These are phyloP conservation scores for Ectobius pallidus DNA, from an alignment of 2,888 invertebrate genomes.

Conservation along the genomic window DNA sequence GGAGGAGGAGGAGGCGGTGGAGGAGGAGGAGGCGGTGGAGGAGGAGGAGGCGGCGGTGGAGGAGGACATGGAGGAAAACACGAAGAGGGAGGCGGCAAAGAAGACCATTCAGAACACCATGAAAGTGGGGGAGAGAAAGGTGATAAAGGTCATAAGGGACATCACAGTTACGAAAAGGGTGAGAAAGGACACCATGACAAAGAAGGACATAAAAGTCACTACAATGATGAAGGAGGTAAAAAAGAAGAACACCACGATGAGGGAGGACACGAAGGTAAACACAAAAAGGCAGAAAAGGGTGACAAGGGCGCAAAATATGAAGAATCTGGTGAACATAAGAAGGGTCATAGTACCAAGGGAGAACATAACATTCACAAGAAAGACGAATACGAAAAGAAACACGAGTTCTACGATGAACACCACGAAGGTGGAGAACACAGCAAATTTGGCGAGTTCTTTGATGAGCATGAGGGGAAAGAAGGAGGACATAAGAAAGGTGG, in stretches of 20 bases:
- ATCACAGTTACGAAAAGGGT: slow-evolving; percentile 66
- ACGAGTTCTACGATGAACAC: slow-evolving; percentile 77
- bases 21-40: not conserved
- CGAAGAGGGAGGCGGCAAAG: slow-evolving; percentile 61
- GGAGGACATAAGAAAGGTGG: slow-evolving; percentile 50
- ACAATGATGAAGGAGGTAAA: slow-evolving; percentile 67
- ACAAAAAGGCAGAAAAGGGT: slow-evolving; percentile 53
- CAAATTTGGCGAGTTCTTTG: slow-evolving; percentile 66
- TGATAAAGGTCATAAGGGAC: slow-evolving; percentile 69
- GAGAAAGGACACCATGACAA: slow-evolving; percentile 72
- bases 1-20: not conserved
- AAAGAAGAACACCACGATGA: slow-evolving; percentile 66
- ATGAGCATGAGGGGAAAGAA: slow-evolving; percentile 60
- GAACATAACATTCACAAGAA: slow-evolving; percentile 76
- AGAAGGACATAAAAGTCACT: slow-evolving; percentile 67
- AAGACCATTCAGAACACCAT: slow-evolving; percentile 63
- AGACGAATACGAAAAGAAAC: slow-evolving; percentile 76
- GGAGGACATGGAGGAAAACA: slow-evolving; percentile 38
- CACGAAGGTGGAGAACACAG: slow-evolving; percentile 70
- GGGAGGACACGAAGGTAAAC: slow-evolving; percentile 50
- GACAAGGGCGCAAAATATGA: slow-evolving; percentile 65
- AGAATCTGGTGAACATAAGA: slow-evolving; percentile 69
- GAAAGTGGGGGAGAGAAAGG: slow-evolving; percentile 65
- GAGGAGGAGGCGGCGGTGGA: not conserved
- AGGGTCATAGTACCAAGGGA: slow-evolving; percentile 77